Evolutionary conservation across 2,797 vertebrate genomes (phyloP).

Genomic region (Cyprinodon diabolis): DNA sequence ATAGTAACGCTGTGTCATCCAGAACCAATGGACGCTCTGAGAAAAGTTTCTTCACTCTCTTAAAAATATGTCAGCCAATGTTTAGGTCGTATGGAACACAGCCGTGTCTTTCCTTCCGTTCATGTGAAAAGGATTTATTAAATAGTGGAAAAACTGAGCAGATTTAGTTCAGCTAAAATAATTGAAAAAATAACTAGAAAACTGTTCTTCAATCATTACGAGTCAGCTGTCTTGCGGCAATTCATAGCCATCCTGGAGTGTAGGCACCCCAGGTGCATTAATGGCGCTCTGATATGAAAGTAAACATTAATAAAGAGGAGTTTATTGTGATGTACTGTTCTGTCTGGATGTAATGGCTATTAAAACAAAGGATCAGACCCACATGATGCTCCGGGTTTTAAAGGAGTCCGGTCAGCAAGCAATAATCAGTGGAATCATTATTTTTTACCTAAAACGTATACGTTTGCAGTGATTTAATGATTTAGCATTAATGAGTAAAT

Average conservation of each 20-base stretch:
- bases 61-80: background rate
- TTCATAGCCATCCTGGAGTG: background rate
- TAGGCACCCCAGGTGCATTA: background rate
- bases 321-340: conserved; percentile 6
- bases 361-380: conserved; percentile 22
- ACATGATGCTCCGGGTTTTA: conserved; percentile 17
- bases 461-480: too few relatives aligned
- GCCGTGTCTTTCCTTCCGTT: background rate
- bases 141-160: background rate
- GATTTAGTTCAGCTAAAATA: conserved; percentile 1
- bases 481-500: too few relatives aligned
- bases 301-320: background rate
- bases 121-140: background rate
- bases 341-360: background rate
- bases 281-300: background rate
- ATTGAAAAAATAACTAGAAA: background rate
- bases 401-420: background rate
- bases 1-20: conserved; percentile 25
- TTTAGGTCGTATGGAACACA: background rate
- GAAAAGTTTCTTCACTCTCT: background rate
- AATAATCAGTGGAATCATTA: too few relatives aligned
- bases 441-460: too few relatives aligned
- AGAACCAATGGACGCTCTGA: conserved; percentile 45
- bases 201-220: background rate
- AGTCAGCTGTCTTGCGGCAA: conserved; percentile 16